Evolutionary conservation across 2,797 vertebrate species (phyloP).

Genomic region (Mionectes olivaceus): DNA sequence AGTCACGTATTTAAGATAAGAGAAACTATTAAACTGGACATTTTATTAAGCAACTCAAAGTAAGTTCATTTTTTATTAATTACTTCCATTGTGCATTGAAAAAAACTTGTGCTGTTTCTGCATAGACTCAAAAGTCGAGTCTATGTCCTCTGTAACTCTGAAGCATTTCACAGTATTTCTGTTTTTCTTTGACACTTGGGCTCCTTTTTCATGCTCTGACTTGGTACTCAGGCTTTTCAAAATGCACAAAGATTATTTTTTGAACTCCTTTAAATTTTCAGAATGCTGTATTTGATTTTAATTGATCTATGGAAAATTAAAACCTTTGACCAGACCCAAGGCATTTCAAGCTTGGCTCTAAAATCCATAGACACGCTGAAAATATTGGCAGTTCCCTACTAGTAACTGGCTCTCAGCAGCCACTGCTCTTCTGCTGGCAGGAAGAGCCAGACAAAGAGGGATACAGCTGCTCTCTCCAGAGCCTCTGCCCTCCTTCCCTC

Average conservation of each 20-base stretch:
- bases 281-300: not conserved
- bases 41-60: not conserved
- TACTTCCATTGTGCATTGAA: not conserved
- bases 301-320: not conserved
- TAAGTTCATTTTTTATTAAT: not conserved
- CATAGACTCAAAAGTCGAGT: not conserved
- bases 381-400: not conserved
- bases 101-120: not conserved
- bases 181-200: not conserved
- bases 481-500: not conserved
- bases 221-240: not conserved
- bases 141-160: not conserved
- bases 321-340: not conserved
- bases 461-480: not conserved
- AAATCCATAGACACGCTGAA: not conserved
- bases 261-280: not conserved
- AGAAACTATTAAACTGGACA: not conserved
- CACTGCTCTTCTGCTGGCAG: not conserved
- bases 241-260: not conserved
- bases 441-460: not conserved
- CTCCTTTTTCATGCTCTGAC: not conserved
- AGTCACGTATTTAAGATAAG: not conserved
- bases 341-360: not conserved
- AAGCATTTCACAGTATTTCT: not conserved
- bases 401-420: not conserved